Conservation (phyloP, 2,888 invertebrate genomes). For the Adelognathus sp. region DNA sequence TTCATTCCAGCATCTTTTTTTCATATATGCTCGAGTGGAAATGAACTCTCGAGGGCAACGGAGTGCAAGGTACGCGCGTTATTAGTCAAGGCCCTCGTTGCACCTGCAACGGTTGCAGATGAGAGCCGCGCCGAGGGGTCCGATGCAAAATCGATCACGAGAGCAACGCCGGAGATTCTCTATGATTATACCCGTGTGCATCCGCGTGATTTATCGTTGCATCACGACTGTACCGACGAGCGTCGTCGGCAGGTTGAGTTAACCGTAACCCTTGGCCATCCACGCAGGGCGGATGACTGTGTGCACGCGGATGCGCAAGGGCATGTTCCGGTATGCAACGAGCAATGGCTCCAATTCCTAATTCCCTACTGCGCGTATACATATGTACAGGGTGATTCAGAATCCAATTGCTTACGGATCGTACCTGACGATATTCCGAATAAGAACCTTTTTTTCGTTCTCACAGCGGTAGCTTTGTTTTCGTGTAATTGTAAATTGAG, state of each 20-base stretch:
- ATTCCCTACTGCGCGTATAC: slow-evolving; percentile 16
- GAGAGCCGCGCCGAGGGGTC: slow-evolving; percentile 26
- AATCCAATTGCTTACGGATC: too few species aligned
- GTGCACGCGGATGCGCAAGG: not conserved
- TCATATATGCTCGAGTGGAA: not conserved
- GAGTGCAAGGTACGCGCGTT: not conserved
- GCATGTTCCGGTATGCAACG: slow-evolving; percentile 35
- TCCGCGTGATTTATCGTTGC: slow-evolving; percentile 59
- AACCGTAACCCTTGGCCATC: slow-evolving; percentile 50
- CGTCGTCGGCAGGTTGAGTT: slow-evolving; percentile 16
- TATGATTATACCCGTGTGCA: slow-evolving; percentile 52
- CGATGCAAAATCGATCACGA: slow-evolving; percentile 60
- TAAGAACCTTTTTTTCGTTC: too few species aligned
- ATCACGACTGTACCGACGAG: slow-evolving; percentile 24
- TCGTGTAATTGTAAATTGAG: too few species aligned
- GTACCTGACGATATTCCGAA: too few species aligned
- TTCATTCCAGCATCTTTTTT: not conserved
- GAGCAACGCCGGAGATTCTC: slow-evolving; percentile 56
- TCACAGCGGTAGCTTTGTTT: too few species aligned
- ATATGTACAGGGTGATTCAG: slow-evolving; percentile 8
- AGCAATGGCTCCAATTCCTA: slow-evolving; percentile 35
- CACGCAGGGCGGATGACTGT: slow-evolving; percentile 5
- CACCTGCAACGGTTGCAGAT: slow-evolving; percentile 61
- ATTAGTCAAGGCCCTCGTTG: slow-evolving; percentile 27
- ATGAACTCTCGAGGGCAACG: not conserved